Percentiles rank a stretch among this genome's conserved stretches.
phyloP scores from a whole-genome alignment of 2,797 vertebrate genomes.

The Pseudocheirus occidentalis region DNA sequence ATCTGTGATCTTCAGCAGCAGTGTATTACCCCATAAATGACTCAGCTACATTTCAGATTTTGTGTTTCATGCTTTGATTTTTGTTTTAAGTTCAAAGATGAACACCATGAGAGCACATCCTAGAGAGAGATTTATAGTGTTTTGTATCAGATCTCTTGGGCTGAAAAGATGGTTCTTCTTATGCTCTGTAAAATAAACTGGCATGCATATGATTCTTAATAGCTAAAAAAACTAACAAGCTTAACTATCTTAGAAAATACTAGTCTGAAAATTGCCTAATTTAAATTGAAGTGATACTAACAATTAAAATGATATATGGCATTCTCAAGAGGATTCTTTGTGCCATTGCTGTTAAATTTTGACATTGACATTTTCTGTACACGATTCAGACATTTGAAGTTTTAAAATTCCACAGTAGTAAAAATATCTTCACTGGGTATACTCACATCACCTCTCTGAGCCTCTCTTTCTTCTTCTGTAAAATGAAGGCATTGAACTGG shows the following conservation, averaged over 20 bases:
- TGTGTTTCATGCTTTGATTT: conserved; percentile 55
- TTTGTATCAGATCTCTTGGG: conserved; percentile 46
- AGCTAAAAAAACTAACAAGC: not conserved
- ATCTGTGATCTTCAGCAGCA: conserved; percentile 46
- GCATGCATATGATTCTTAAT: not conserved
- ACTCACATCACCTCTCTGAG: not conserved
- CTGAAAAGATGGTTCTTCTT: conserved; percentile 46
- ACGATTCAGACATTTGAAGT: not conserved
- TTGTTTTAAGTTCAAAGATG: conserved; percentile 56
- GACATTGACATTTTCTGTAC: conserved; percentile 11
- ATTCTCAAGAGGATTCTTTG: not conserved
- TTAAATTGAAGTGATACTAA: not conserved
- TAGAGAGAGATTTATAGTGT: conserved; percentile 23
- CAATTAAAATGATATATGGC: conserved; percentile 8
- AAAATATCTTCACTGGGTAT: not conserved
- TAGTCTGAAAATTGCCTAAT: conserved; percentile 15
- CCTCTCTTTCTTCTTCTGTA: not conserved
- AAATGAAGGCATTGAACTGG: not conserved
- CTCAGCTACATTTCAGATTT: conserved; percentile 49
- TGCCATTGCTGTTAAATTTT: not conserved
- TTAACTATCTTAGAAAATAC: conserved; percentile 20
- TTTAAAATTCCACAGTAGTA: conserved; percentile 31
- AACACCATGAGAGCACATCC: conserved; percentile 4
- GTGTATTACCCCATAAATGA: conserved; percentile 8
- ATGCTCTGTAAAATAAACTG: not conserved